Base-by-base conservation (phyloP, 2,113 vertebrate genomes). In the Cnemophilus loriae region DNA sequence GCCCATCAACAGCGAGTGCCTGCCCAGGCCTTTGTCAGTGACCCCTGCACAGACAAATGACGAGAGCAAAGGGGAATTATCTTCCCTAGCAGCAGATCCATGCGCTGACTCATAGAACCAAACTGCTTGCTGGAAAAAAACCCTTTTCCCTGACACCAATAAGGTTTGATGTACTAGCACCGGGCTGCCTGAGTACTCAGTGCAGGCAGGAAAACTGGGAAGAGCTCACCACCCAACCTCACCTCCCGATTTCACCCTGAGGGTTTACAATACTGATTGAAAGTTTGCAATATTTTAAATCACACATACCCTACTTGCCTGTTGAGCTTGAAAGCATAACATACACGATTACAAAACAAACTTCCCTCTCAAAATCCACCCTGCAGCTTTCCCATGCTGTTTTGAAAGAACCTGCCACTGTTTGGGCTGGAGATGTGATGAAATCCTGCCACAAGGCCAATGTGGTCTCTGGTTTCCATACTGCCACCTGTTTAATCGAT, bases 1-100 rank as follows among this genome's bases (percentile, higher is more conserved):
- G 0, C 35, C 14, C 59, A 41, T 2, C 6, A 5, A 30, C 32
- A 10, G 39, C 2, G 0, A 52, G 55, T 6, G 33, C 69, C 74
- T 65, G 67, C 77, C 70, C 4, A 5, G 46, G 50, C 44, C 59
- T 37, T 42, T 3, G 3, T 33, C 13, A 60, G 5, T 14, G 78
- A 78, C 46, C 79, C 69, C 20, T 50, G 70, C 4, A 5, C 75
- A 57, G n/a, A 24, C 32, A 63, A 37, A 67, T 0, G 0, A 52
- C 0, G 0, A 50, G 26, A 39, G 57, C 44, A 24, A 71, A 82
- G 65, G 14, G 35, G 35, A 84, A 33, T 70, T 61, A 22, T 16
- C 70, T 70, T 75, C 15, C 0, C 52, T 52, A 21, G 23, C 35
- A 46, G 33, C 33, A 75, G 11, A 49, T 33, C 41, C 21, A 7